Percentiles rank a stretch among this genome's conserved stretches.
Conservation (phyloP, 2,888 invertebrate genomes). For the Eucriotettix oculatus region DNA sequence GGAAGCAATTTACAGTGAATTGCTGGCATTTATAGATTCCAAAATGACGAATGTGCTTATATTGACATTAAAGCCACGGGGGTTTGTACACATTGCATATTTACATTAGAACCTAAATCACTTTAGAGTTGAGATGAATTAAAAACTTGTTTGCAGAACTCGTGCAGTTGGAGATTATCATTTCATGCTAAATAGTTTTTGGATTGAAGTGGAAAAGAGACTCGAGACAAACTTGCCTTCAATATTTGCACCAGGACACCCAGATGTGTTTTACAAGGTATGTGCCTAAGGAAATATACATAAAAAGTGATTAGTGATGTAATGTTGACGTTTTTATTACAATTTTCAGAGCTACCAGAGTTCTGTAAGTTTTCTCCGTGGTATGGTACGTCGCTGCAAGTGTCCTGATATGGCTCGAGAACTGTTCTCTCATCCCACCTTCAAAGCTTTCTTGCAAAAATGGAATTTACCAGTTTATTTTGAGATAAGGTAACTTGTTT, state of each 20-base stretch:
- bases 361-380: conserved; percentile 56
- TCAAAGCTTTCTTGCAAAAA: conserved; percentile 57
- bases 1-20: conserved; percentile 50
- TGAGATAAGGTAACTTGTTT: conserved; percentile 51
- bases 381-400: conserved; percentile 48
- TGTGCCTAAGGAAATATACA: conserved; percentile 2
- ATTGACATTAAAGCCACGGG: no score
- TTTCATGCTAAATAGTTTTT: conserved; percentile 71
- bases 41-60: conserved; percentile 35
- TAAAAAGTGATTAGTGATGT: not conserved
- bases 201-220: conserved; percentile 70
- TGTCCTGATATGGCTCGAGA: conserved; percentile 33
- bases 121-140: no score
- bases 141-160: not conserved
- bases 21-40: conserved; percentile 52
- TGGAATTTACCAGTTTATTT: conserved; percentile 97
- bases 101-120: no score
- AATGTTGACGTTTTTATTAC: not conserved
- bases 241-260: conserved; percentile 86
- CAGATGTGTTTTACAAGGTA: conserved; percentile 63
- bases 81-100: no score
- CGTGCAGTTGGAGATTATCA: conserved; percentile 43
- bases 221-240: conserved; percentile 64
- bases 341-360: conserved; percentile 49
- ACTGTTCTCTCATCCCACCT: conserved; percentile 41